Base-by-base conservation (phyloP, 2,888 invertebrate species). In the Epicampocera succincta region DNA sequence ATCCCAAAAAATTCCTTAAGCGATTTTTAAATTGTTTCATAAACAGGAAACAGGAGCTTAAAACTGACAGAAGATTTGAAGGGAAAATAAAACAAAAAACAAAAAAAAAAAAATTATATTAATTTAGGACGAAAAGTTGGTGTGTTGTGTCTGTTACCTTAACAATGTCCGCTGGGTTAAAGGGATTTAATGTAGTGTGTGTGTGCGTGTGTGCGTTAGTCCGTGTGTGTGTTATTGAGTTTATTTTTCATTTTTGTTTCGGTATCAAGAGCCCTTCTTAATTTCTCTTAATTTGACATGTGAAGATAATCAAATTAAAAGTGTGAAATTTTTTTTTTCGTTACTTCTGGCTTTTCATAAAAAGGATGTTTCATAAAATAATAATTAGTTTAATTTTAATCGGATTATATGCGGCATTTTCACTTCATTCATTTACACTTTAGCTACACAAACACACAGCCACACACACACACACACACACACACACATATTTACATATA, bases 301-400 rank as follows among this genome's bases (percentile, higher is more conserved):
- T 82, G 82, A 78, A 82, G 82, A 82, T 82, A 82, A 82, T 82
- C 82, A 66, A 82, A 82, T 82, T 82, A 78, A 82, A 78, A 75
- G 78, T 78, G 74, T 78, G 78, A 82, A 82, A 71, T 78, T 82
- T 81, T 33, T 65, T 46, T 81, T 33, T 65, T 46, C 54, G 44
- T 61, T 73, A 13, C 61, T 54, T 33, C 11, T 52, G 60, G 52
- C 52, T 61, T 42, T 76, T 19, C 50, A 58, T 19, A 56, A 69
- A 76, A 69, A 58, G 77, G 69, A 71, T 74, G 17, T 61, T 46
- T 25, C 46, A 74, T 66, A 56, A 15, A 65, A 65, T 44, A 66
- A 75, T 82, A 82, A 82, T 82, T 78, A 78, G 74, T 78, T 74
- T 82, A 60, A 78, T 66, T 78, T 81, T 82, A 82, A 82, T 78